A percentile compares a stretch with the other conserved stretches of the same genome.
Conservation (phyloP, 2,797 vertebrate genomes). For the Eupleurogrammus muticus region DNA sequence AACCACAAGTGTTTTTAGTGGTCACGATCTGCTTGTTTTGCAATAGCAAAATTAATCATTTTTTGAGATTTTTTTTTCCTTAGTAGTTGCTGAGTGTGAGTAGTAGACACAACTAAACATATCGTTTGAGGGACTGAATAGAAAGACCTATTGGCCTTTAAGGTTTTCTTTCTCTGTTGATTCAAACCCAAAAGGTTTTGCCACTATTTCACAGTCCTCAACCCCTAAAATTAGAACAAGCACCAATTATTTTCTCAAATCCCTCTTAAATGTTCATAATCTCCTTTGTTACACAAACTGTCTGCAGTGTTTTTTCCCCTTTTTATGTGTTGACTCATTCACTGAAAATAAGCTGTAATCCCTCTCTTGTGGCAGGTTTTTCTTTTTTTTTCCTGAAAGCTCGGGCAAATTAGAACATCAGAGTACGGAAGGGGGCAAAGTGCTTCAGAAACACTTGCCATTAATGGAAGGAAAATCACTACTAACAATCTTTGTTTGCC, state of each 20-base stretch:
- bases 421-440: slow-evolving; percentile 60
- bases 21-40: neutral
- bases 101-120: neutral
- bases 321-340: slow-evolving; percentile 78
- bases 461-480: slow-evolving; percentile 63
- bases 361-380: slow-evolving; percentile 75
- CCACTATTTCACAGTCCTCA: slow-evolving; percentile 52
- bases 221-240: slow-evolving; percentile 70
- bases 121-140: slow-evolving; percentile 19
- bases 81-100: neutral
- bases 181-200: slow-evolving; percentile 51
- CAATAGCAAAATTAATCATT: neutral
- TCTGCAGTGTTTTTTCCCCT: slow-evolving; percentile 68
- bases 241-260: slow-evolving; percentile 77
- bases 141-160: slow-evolving; percentile 5
- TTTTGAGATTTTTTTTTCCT: neutral
- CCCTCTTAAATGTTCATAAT: slow-evolving; percentile 81
- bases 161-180: slow-evolving; percentile 32
- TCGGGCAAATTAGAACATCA: slow-evolving; percentile 65
- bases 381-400: slow-evolving; percentile 68
- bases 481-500: slow-evolving; percentile 56
- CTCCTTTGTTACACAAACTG: slow-evolving; percentile 80
- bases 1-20: neutral
- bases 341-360: slow-evolving; percentile 80
- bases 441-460: slow-evolving; percentile 64